Conservation (phyloP, 2,113 vertebrate species). For the Mesitornis unicolor region DNA sequence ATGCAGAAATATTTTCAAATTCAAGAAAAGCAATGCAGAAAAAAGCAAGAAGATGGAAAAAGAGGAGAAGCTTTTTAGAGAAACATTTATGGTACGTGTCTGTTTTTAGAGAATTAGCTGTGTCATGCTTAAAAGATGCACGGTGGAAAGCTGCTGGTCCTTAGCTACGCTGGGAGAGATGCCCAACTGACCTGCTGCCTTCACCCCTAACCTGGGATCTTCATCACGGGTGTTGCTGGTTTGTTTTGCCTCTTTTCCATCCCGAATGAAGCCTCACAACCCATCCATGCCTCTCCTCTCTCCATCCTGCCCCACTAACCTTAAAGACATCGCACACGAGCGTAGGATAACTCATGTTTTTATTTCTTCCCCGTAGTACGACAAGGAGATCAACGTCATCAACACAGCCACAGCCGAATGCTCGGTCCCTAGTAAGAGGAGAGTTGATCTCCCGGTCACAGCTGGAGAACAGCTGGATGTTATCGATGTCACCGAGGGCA, state of each 20-base stretch:
- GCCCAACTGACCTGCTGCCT: neutral
- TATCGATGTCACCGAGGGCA: conserved; percentile 59
- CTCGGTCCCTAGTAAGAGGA: conserved; percentile 45
- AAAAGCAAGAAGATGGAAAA: conserved; percentile 64
- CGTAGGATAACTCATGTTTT: accelerated
- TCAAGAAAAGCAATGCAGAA: conserved; percentile 49
- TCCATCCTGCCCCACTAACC: neutral
- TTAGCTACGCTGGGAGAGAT: neutral
- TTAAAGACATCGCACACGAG: accelerated
- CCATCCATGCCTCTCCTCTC: neutral
- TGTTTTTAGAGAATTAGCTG: too few species aligned
- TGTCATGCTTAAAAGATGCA: neutral
- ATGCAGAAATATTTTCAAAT: conserved; percentile 63
- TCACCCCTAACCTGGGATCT: neutral
- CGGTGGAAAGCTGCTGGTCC: neutral
- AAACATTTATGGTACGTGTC: conserved; percentile 71
- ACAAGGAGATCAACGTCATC: conserved; percentile 66
- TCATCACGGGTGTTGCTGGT: accelerated
- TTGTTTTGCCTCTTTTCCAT: neutral
- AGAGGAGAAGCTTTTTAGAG: conserved; percentile 74
- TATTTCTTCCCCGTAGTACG: conserved; percentile 39
- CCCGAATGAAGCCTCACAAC: neutral
- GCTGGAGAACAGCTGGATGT: conserved; percentile 75
- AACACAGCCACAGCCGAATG: conserved; percentile 42
- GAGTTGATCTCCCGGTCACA: conserved; percentile 56